Evolutionary conservation across 2,797 vertebrate species (phyloP), one percentile per base, ranked within the genome.

Genomic region (Propithecus deckenii): DNA sequence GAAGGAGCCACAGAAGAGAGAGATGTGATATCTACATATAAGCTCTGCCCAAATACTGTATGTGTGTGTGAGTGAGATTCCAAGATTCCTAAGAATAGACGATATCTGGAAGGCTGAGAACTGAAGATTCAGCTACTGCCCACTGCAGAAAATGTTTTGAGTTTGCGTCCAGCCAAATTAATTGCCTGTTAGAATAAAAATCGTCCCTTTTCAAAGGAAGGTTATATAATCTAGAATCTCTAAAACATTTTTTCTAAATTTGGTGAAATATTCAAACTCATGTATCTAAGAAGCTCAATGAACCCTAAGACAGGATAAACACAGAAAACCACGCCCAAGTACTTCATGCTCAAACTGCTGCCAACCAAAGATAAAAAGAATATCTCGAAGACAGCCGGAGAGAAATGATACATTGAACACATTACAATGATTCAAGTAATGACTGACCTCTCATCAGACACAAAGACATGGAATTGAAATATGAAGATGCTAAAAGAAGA

Each of bases 321-420:
- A 83, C 28, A 91, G 46, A 61, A 61, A 91, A 25, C 13, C 50
- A 61, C 11, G 52, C 48, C 11, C 5, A 52, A 38, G 23, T 72
- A 83, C 22, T 78, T 72, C 41, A 50, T 17, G 75, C 25, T 59
- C 25, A 78, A 91, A 81, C 38, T 89, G 35, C 17, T 92, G 18
- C 91, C 75, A 91, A 87, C 5, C 23, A 91, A 91, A 76, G 38
- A 38, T 83, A 65, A 67, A 72, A 23, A 92, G n/a, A 91, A 85
- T 89, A 71, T 86, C 30, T 88, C 75, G 48, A 97, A 95, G 38
- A 52, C 18, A 72, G 59, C 5, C 55, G 74, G n/a, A 74, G 7
- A 94, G 20, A 67, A 89, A 79, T 48, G 32, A 86, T 38, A 57
- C 10, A 92, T 86, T 89, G 86, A 83, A 65, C 15, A 67, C 2